These are phyloP conservation scores for Eilema depressum DNA, from an alignment of 2,888 invertebrate species.

Conservation along the genomic window DNA sequence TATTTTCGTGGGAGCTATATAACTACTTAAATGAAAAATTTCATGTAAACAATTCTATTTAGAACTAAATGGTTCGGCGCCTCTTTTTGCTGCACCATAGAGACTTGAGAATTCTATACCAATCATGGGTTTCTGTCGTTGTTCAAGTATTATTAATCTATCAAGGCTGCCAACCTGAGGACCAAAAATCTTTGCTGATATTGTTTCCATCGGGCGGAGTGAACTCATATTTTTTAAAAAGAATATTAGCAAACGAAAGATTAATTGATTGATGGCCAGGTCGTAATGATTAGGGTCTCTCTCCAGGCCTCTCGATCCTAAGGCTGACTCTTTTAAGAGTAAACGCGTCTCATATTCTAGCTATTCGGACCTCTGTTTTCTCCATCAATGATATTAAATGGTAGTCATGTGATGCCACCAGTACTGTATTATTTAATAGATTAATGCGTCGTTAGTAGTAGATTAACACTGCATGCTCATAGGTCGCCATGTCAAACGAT, in stretches of 20 bases:
- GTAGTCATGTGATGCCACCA: neutral
- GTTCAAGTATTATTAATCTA: too few species aligned
- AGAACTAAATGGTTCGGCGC: neutral
- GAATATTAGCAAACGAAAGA: too few species aligned
- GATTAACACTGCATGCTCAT: slow-evolving; percentile 1
- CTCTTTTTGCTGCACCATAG: neutral
- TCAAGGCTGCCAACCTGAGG: too few species aligned
- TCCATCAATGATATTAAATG: neutral
- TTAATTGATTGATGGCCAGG: too few species aligned
- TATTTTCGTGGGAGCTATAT: neutral
- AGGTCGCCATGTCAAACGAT: slow-evolving; percentile 8
- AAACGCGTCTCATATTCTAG: too few species aligned
- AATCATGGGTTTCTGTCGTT: neutral
- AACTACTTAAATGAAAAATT: too few species aligned
- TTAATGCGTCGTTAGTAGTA: neutral
- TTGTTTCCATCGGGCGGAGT: too few species aligned
- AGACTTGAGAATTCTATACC: neutral
- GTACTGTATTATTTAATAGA: neutral
- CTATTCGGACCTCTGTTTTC: too few species aligned
- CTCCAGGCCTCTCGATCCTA: too few species aligned
- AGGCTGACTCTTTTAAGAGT: too few species aligned
- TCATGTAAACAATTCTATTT: neutral
- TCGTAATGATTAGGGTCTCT: too few species aligned
- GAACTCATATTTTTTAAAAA: too few species aligned
- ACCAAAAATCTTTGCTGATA: neutral